A percentile compares a stretch with the other conserved stretches of the same genome.
Conservation (phyloP, 2,888 invertebrate genomes). For the Pristionchus mayeri region DNA sequence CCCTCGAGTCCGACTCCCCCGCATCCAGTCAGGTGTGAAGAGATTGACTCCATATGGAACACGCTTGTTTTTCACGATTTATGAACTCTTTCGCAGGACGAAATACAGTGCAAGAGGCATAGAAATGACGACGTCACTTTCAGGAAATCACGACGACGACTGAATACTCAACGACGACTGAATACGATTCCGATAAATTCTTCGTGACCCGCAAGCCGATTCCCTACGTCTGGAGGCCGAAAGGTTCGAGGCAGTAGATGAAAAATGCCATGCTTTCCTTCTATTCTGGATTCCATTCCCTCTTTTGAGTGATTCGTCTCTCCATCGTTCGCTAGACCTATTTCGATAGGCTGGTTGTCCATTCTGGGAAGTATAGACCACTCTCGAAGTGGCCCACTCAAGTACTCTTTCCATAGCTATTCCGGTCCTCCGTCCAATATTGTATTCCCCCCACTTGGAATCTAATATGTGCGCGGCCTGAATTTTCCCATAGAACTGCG, state of each 20-base stretch:
- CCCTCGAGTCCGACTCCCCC: slow-evolving; percentile 11
- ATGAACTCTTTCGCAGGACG: too few species aligned
- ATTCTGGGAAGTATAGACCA: not conserved
- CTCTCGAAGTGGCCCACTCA: not conserved
- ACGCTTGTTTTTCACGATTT: too few species aligned
- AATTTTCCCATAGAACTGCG: slow-evolving; percentile 1
- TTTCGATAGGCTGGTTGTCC: not conserved
- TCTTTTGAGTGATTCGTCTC: too few species aligned
- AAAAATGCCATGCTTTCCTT: too few species aligned
- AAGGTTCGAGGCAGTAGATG: not conserved
- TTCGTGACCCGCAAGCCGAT: slow-evolving; percentile 56
- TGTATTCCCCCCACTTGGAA: not conserved
- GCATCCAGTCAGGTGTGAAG: slow-evolving; percentile 17
- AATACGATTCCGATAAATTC: slow-evolving; percentile 61
- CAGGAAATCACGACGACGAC: not conserved
- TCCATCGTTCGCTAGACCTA: too few species aligned
- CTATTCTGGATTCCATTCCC: too few species aligned
- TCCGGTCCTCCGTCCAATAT: not conserved
- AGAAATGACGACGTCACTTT: not conserved
- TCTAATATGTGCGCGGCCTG: not conserved
- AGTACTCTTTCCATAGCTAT: not conserved
- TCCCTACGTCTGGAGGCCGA: slow-evolving; percentile 31
- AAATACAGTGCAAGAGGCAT: too few species aligned
- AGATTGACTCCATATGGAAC: too few species aligned
- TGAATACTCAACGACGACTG: slow-evolving; percentile 54